These are phyloP conservation scores for Xylota segnis DNA, from an alignment of 2,888 invertebrate species.

Conservation along the genomic window DNA sequence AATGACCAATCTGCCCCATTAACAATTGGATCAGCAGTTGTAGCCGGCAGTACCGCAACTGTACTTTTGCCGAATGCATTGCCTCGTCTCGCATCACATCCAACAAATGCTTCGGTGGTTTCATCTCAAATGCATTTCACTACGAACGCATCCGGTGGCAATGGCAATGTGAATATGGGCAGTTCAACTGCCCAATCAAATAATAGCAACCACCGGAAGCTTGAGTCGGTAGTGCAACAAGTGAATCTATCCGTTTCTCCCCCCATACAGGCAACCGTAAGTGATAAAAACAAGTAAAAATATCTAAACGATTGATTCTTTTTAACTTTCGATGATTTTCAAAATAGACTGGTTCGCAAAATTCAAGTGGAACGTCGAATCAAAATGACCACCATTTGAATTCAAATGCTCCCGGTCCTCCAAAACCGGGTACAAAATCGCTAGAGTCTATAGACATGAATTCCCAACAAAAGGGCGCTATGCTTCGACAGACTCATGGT, in stretches of 20 bases:
- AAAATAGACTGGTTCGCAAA: constrained; percentile 79
- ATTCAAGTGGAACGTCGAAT: constrained; percentile 78
- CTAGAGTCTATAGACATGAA: constrained; percentile 85
- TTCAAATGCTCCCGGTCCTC: constrained; percentile 84
- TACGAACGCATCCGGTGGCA: constrained; percentile 79
- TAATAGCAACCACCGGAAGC: constrained; percentile 65
- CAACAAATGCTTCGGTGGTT: constrained; percentile 78
- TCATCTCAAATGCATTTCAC: constrained; percentile 81
- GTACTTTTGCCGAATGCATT: constrained; percentile 86
- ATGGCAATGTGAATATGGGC: constrained; percentile 80
- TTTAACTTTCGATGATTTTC: constrained; percentile 3
- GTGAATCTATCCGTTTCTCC: constrained; percentile 77
- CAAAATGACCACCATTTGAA: constrained; percentile 83
- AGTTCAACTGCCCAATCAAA: constrained; percentile 80
- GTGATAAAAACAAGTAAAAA: constrained; percentile 11
- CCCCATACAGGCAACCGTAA: constrained; percentile 76
- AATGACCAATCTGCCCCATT: constrained; percentile 75
- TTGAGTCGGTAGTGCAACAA: constrained; percentile 77
- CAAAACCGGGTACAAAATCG: constrained; percentile 85
- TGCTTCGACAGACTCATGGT: constrained; percentile 77
- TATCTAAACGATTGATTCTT: neutral
- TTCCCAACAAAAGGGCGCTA: constrained; percentile 85
- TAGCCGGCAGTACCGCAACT: constrained; percentile 59
- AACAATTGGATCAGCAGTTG: constrained; percentile 79
- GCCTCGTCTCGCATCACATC: constrained; percentile 85